These are phyloP conservation scores for Lagopus leucura DNA, from an alignment of 2,113 vertebrate species.

Conservation along the genomic window DNA sequence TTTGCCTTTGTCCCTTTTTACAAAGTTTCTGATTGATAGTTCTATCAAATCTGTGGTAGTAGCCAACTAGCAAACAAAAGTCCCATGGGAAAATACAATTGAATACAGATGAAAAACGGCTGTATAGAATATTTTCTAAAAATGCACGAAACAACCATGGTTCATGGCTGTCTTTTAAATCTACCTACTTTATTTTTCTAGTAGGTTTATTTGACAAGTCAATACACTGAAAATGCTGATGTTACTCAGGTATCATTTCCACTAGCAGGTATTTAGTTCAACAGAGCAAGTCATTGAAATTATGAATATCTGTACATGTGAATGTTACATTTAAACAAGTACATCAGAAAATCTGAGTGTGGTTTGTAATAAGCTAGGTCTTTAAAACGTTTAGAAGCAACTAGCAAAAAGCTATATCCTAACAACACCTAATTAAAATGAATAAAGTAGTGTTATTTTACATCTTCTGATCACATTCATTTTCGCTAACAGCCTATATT, in stretches of 20 bases:
- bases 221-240: not conserved
- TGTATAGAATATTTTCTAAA: not conserved
- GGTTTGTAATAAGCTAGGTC: not conserved
- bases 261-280: not conserved
- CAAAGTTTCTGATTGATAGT: slow-evolving; percentile 21
- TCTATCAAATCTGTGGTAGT: slow-evolving; percentile 14
- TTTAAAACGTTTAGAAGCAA: not conserved
- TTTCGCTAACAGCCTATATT: not conserved
- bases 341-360: not conserved
- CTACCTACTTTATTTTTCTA: not conserved
- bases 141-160: not conserved
- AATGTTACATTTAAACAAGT: not conserved
- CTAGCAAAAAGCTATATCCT: not conserved
- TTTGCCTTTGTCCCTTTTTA: slow-evolving; percentile 6
- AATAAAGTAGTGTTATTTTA: not conserved
- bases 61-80: not conserved
- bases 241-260: not conserved
- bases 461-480: not conserved
- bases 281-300: not conserved
- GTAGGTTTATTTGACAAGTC: not conserved
- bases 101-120: slow-evolving; percentile 2
- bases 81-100: slow-evolving; percentile 28
- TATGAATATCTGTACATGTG: not conserved
- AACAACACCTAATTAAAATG: not conserved
- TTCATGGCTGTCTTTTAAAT: not conserved